These are phyloP conservation scores for Nebria salina DNA, from an alignment of 2,888 invertebrate genomes.

Conservation along the genomic window DNA sequence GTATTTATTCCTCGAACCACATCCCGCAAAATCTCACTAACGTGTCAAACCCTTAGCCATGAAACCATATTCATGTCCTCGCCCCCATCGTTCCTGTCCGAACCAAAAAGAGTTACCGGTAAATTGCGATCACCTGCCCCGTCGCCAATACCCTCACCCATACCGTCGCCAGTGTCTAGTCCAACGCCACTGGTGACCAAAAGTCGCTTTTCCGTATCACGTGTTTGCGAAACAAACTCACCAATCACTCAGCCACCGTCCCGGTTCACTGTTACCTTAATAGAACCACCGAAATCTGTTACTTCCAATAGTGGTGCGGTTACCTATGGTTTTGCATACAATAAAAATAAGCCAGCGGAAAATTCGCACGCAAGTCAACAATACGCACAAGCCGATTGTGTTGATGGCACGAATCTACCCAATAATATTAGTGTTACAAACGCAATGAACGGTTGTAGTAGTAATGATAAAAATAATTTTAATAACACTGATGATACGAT, in stretches of 20 bases:
- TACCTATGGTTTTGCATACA: constrained; percentile 26
- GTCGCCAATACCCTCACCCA: constrained; percentile 73
- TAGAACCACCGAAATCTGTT: constrained; percentile 29
- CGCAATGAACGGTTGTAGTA: not conserved
- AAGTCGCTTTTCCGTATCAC: constrained; percentile 38
- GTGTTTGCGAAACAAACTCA: constrained; percentile 25
- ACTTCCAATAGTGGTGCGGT: constrained; percentile 25
- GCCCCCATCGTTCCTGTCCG: constrained; percentile 34
- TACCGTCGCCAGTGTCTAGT: constrained; percentile 73
- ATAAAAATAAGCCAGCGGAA: not conserved
- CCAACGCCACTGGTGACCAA: constrained; percentile 61
- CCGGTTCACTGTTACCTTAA: constrained; percentile 30
- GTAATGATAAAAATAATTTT: constrained; percentile 5
- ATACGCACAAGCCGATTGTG: not conserved
- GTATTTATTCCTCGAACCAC: constrained; percentile 40
- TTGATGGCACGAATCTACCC: too few relatives aligned
- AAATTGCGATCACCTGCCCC: constrained; percentile 56
- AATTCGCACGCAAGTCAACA: not conserved
- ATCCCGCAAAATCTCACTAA: constrained; percentile 76
- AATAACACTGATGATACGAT: not conserved
- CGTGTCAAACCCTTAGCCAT: constrained; percentile 69
- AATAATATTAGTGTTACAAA: not conserved
- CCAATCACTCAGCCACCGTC: not conserved
- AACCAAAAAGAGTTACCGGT: constrained; percentile 54
- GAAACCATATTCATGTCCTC: constrained; percentile 51